Percentiles rank a stretch among this genome's conserved stretches.
Evolutionary conservation across 2,113 vertebrate genomes (phyloP).

Genomic region (Psittacula cyanocephala): DNA sequence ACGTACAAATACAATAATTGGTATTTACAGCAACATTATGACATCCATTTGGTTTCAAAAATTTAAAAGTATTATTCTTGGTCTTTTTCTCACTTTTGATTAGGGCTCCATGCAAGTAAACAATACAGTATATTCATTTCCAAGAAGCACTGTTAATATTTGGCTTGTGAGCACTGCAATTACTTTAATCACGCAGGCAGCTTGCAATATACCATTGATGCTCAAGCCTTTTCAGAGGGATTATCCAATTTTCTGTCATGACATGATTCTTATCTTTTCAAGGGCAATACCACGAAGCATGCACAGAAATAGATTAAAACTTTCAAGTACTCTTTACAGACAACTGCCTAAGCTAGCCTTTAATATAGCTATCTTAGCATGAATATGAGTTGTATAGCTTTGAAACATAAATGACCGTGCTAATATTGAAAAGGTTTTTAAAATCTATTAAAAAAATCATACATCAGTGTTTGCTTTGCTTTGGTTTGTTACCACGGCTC

Average conservation of each 20-base stretch:
- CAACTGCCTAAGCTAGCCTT: constrained; percentile 88
- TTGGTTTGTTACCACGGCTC: neutral
- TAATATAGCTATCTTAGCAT: constrained; percentile 92
- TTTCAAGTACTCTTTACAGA: constrained; percentile 81
- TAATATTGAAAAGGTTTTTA: neutral
- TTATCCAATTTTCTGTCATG: constrained; percentile 73
- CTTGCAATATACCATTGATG: constrained; percentile 64
- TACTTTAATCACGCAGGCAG: constrained; percentile 65
- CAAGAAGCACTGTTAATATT: constrained; percentile 65
- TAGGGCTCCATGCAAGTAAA: constrained; percentile 69
- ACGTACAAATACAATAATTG: constrained; percentile 72
- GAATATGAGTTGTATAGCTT: constrained; percentile 86
- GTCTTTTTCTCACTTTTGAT: constrained; percentile 71
- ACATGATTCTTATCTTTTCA: constrained; percentile 93
- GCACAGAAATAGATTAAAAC: constrained; percentile 89
- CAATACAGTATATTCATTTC: constrained; percentile 66
- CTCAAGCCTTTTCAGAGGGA: constrained; percentile 61
- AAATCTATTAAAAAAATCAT: constrained; percentile 6
- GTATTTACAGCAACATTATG: constrained; percentile 75
- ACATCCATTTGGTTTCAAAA: constrained; percentile 75
- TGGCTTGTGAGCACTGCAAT: constrained; percentile 68
- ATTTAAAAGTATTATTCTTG: constrained; percentile 65
- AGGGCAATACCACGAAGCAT: constrained; percentile 89
- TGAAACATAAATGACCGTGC: neutral
- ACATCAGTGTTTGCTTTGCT: neutral